Percentiles rank a stretch among this genome's conserved stretches.
Conservation (phyloP, 2,797 vertebrate genomes). For the Characodon lateralis region DNA sequence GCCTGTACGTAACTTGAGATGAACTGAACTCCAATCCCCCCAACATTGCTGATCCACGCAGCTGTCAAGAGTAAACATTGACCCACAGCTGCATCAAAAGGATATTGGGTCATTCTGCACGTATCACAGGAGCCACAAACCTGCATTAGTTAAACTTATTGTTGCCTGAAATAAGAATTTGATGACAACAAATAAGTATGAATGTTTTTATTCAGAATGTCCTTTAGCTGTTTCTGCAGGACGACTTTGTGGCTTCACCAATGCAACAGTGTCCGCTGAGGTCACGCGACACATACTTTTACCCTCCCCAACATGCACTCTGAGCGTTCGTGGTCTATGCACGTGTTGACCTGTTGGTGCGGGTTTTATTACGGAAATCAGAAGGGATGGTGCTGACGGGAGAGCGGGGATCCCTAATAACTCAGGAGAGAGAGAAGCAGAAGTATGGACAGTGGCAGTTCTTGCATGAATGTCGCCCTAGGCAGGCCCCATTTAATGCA, state of each 20-base stretch:
- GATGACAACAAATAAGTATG: background rate
- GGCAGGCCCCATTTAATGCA: no score
- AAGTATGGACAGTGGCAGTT: background rate
- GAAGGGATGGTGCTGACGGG: conserved; percentile 10
- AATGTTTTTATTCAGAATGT: background rate
- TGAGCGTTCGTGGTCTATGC: conserved; percentile 6
- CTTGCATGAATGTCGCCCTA: no score
- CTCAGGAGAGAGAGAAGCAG: background rate
- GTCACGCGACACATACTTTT: conserved; percentile 12
- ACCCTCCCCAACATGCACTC: conserved; percentile 11
- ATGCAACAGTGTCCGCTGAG: conserved; percentile 49
- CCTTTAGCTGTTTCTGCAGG: conserved; percentile 20
- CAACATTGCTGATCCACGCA: conserved; percentile 42
- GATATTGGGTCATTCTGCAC: conserved; percentile 1
- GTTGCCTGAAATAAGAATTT: background rate
- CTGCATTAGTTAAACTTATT: background rate
- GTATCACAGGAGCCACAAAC: background rate
- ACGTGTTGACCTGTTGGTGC: conserved; percentile 14
- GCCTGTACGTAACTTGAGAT: conserved; percentile 70
- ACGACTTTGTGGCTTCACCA: conserved; percentile 38
- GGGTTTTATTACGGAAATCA: conserved; percentile 38
- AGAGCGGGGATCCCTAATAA: conserved; percentile 1
- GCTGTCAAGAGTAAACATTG: conserved; percentile 41
- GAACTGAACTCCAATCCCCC: conserved; percentile 18
- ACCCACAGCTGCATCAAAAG: conserved; percentile 9